phyloP scores from a whole-genome alignment of 1,140 invertebrate species.

The Procambarus clarkii region DNA sequence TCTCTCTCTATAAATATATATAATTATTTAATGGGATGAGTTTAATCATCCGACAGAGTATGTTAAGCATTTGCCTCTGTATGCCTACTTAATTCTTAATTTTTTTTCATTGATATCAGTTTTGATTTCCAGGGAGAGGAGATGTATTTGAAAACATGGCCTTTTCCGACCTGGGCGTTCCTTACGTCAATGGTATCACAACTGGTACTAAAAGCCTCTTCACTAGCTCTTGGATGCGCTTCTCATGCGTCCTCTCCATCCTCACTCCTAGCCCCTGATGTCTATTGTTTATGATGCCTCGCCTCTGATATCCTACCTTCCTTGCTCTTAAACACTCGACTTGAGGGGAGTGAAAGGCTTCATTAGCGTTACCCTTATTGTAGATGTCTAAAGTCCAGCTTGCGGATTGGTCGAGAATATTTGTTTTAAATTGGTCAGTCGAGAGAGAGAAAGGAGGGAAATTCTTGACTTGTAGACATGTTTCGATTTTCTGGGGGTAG shows the following conservation, averaged over 20 bases:
- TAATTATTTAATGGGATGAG: neutral
- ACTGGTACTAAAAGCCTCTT: slow-evolving; percentile 58
- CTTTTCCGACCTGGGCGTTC: slow-evolving; percentile 54
- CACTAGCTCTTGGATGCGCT: slow-evolving; percentile 42
- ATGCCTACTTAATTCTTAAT: slow-evolving; percentile 21
- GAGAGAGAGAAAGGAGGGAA: no score
- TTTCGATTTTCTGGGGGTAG: no score
- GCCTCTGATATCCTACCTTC: no score
- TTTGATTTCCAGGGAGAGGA: slow-evolving; percentile 66
- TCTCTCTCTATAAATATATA: no score
- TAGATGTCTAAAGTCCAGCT: no score
- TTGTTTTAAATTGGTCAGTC: no score
- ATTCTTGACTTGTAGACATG: no score
- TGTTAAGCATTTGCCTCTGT: no score
- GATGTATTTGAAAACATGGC: slow-evolving; percentile 59
- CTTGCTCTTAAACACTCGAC: no score
- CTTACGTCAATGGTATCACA: slow-evolving; percentile 60
- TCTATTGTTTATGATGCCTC: neutral
- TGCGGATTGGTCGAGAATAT: no score
- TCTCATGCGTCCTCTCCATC: neutral
- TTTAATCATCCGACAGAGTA: neutral
- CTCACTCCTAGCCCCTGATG: slow-evolving; percentile 19
- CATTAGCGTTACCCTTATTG: no score
- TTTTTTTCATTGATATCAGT: slow-evolving; percentile 54
- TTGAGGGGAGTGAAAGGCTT: no score